Evolutionary conservation across 1,140 invertebrate species (phyloP), one percentile per base, ranked within the genome.

Genomic region (Eubasilissa regina): DNA sequence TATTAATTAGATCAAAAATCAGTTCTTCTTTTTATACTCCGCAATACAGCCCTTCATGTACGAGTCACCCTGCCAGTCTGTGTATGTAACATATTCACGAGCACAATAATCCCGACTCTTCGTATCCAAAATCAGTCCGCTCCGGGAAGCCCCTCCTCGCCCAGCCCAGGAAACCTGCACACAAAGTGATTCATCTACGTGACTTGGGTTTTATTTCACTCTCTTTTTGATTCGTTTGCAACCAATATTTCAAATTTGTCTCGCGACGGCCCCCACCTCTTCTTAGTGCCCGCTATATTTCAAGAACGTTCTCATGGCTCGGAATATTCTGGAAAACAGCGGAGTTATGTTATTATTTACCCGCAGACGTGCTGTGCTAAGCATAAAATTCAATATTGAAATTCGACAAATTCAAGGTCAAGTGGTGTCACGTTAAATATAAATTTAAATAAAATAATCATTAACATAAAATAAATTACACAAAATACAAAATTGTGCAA

Each of bases 201-300:
- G 68, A 77, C 51, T 45, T 15, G 70, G 72, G 66, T 78, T 77
- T 75, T 78, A 78, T 77, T 74, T 75, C 60, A 44, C 56, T 74
- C 62, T 44, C 68, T 78, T 66, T 81, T 75, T 78, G 80, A 81
- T 81, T 81, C 80, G 80, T 75, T 80, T 73, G 78, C 79, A 77
- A 77, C 68, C 75, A 56, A 81, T 77, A 81, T 78, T 77, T 77
- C 80, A 78, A 72, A 78, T 60, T 43, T 64, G 60, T 64, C 60
- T 44, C 60, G 25, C 8, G 21, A 64, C 60, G 60, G 21, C 25
- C 13, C 19, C 60, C 17, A 10, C 21, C 35, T 35, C 60, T 64
- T 12, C 35, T 64, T 35, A 64, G 60, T 64, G 21, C 35, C 35
- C 10, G 21, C 35, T n/a, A 64, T 64, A 43, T 64, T 64, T 35